Evolutionary conservation across 2,113 vertebrate genomes (phyloP), one percentile per base, ranked within the genome.

Genomic region (Callospermophilus lateralis): DNA sequence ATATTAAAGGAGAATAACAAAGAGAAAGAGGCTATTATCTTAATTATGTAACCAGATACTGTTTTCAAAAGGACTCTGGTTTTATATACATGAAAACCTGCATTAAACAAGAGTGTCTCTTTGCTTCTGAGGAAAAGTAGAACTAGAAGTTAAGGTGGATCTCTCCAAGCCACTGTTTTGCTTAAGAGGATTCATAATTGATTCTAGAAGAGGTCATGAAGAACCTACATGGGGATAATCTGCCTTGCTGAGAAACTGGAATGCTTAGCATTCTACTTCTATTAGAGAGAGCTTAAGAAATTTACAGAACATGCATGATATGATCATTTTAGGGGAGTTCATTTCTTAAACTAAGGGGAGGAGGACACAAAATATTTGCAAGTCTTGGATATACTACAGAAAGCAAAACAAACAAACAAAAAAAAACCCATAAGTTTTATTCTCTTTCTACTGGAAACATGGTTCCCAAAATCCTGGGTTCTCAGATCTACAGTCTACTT

Each of bases 1-100:
- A 83, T 96, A 96, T 74, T 93, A 89, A 80, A 92, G 7, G 28
- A 90, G 11, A 63, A 9, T 34, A 94, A 89, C 39, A 89, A 79
- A 92, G 48, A 72, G 24, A 89, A 97, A 94, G 13, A 80, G 22
- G 26, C 15, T 37, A 81, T 78, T 94, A n/a, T 77, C 30, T n/a
- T 87, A 93, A 95, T 90, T 90, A 74, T 20, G 28, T 53, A 70
- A 92, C 42, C 13, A 0, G 45, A 94, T 51, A 45, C 16, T 78
- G 24, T 68, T 92, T 91, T 95, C 28, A 30, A 91, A 76, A 77
- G 39, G 28, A 84, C 42, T 77, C 8, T 85, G 6, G 17, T 28
- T 58, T 88, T 77, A 63, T 74, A 16, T 48, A 74, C 12, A 16
- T 81, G 65, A 87, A 2, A 86, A 73, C 80, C 22, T 45, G 26